Conservation (phyloP, 2,113 vertebrate species). For the Struthidea cinerea region DNA sequence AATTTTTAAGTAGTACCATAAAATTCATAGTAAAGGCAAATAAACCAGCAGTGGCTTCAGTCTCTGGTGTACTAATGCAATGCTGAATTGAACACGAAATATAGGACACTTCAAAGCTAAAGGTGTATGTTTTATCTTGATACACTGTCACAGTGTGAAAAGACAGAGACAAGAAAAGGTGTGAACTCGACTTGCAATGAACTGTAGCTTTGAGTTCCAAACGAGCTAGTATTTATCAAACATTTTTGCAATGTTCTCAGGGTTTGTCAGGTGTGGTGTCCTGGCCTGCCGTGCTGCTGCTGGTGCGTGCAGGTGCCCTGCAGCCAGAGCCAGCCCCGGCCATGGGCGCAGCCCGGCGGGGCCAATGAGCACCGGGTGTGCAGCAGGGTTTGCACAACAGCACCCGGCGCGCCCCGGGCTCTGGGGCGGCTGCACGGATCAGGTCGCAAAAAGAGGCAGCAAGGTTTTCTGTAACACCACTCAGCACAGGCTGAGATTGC, state of each 20-base stretch:
- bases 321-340: background rate
- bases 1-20: background rate
- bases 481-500: background rate
- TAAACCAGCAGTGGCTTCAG: background rate
- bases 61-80: background rate
- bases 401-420: conserved; percentile 62
- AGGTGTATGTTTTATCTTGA: background rate
- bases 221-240: fast-evolving
- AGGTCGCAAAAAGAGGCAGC: conserved; percentile 66
- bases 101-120: background rate
- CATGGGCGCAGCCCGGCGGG: conserved; percentile 15
- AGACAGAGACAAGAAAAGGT: background rate
- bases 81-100: background rate
- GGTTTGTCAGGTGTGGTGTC: background rate
- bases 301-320: background rate
- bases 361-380: conserved; percentile 68
- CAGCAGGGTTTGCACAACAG: conserved; percentile 68
- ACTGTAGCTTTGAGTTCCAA: background rate
- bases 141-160: background rate
- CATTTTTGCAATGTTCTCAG: background rate
- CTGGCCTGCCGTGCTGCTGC: background rate
- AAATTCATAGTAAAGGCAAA: background rate
- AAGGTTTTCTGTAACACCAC: background rate
- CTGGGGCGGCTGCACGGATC: conserved; percentile 70
- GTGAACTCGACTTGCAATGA: background rate